Base-by-base conservation (phyloP, 2,797 vertebrate genomes). In the Eleutherodactylus coqui region DNA sequence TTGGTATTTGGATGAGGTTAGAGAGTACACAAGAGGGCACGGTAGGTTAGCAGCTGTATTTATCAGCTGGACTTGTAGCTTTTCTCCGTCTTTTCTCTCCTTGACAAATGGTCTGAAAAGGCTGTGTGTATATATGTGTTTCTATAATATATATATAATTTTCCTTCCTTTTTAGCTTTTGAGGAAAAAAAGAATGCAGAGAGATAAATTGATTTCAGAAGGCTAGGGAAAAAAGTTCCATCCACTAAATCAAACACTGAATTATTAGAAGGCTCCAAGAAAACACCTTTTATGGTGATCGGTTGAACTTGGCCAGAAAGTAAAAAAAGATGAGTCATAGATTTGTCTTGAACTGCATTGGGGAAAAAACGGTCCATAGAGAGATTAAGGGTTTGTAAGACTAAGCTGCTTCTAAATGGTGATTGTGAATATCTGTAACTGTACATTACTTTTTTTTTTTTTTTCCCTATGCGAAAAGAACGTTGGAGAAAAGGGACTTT, bases 281-380 rank as follows among this genome's bases (percentile, higher is more conserved):
- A 60, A 55, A 32, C 67, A 58, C 86, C 86, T 80, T 87, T 87
- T 87, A 87, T 87, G 86, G 86, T 80, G 75, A 84, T 75, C 49
- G 16, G 67, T 80, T 78, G 34, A 79, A 73, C 76, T 79, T 75
- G 67, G 82, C 82, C 60, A 16, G 41, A 62, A 9, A 58, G 55
- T 45, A 10, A 64, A 38, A n/a, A 69, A 73, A 36, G 47, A 79
- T 87, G 86, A 87, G 75, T 87, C 86, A 87, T 62, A 75, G 73
- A 41, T 64, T 69, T 70, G 47, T 41, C 73, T 72, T 76, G 51
- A 76, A 70, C 41, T 77, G 64, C 69, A n/a, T 83, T 87, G 64
- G 29, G 53, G 38, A 78, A 21, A 55, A 79, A 87, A 58, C 51
- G 32, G 53, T 47, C 83, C 77, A 19, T 51, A 36, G 70, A 75